Evolutionary conservation across 64 coral and sea anemone species (phyloP), one percentile per base, ranked within the genome.

Genomic region (Exaiptasia diaphana): DNA sequence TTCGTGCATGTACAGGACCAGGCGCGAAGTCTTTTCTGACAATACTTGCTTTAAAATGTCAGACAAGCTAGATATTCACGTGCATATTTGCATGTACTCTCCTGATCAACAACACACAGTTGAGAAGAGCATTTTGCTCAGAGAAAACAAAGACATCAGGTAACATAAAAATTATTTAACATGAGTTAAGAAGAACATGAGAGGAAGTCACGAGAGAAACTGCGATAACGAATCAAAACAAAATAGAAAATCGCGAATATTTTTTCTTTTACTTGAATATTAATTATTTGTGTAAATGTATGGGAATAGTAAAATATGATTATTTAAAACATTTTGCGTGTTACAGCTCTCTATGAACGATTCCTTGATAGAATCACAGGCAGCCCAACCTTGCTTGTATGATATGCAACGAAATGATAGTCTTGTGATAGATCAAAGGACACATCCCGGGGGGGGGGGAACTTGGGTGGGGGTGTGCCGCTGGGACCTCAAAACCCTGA

Each of bases 61-160:
- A 20, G 38, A 65, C 4, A 35, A 65, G 61, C 61, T 65, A 17
- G 33, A 65, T 24, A 18, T 65, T n/a, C 61, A 65, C 31, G 27
- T 65, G 1, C 61, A 65, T 73, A 40, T 73, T 18, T 73, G 69
- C 45, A 45, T 73, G 69, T 45, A 73, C 13, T 73, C 69, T 73
- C 40, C 39, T 17, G 28, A 5, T 1, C 36, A 73, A 18, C 28
- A 49, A 26, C 27, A 2, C 45, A 73, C 69, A 0, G 69, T 73
- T 29, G 69, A 73, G 44, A 73, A 73, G 33, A 26, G 40, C 69
- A 5, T 73, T 2, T 7, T 49, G 20, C 45, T 73, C 12, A 49
- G 44, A 25, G 69, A 73, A 73, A 49, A 49, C 23, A 46, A 12
- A 20, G 14, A 23, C 28, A 21, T 15, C 44, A 26, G 21, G 38